Conservation (phyloP, 2,113 vertebrate species). For the Hyperopisus bebe region DNA sequence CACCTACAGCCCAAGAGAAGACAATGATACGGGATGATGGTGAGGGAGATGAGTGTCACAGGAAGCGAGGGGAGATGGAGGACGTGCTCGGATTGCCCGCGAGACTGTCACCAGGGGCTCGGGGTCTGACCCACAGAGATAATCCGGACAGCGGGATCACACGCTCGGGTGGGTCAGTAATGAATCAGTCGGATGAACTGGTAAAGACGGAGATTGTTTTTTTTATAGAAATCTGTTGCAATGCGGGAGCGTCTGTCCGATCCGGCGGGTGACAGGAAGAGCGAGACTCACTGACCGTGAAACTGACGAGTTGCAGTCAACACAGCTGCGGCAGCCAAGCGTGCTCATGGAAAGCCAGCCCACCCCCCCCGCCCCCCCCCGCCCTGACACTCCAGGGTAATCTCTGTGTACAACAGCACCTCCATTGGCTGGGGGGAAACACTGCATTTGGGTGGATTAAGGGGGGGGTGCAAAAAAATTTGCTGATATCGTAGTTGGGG, state of each 20-base stretch:
- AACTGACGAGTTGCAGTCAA: conserved; percentile 33
- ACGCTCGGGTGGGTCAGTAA: conserved; percentile 26
- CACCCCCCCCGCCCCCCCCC: neutral
- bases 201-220: neutral
- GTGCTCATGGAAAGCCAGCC: conserved; percentile 13
- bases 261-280: neutral
- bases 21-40: neutral
- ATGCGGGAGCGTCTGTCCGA: neutral
- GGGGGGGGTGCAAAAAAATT: neutral
- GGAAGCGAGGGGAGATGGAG: neutral
- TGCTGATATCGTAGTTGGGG: neutral
- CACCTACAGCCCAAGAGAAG: neutral
- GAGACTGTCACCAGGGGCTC: neutral
- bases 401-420: neutral
- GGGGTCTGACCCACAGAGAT: conserved; percentile 15
- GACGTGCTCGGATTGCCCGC: neutral
- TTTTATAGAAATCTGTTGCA: conserved; percentile 9
- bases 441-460: neutral
- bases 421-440: neutral
- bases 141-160: conserved; percentile 16
- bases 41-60: neutral
- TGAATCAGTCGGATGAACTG: conserved; percentile 29
- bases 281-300: conserved; percentile 23
- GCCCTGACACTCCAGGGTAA: neutral
- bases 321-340: conserved; percentile 6